These are phyloP conservation scores for Coelinius sp. DNA, from an alignment of 2,888 invertebrate genomes.

Conservation along the genomic window DNA sequence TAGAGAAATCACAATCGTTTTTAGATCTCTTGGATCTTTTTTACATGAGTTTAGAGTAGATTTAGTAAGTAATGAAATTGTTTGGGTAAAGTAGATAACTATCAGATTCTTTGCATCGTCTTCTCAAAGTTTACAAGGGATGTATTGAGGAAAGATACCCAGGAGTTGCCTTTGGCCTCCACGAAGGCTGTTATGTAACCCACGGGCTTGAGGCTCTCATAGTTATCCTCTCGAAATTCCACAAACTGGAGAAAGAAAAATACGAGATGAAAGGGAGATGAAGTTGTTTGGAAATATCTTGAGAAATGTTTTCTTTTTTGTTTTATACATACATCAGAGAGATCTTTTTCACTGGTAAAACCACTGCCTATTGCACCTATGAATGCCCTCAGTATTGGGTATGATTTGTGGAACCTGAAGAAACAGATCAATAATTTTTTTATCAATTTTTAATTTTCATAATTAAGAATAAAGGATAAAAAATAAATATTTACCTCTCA, in stretches of 20 bases:
- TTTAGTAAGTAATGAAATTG: background rate
- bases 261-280: background rate
- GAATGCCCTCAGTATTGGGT: constrained; percentile 56
- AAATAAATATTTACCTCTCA: constrained; percentile 50
- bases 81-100: background rate
- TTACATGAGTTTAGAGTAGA: background rate
- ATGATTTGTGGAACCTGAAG: constrained; percentile 56
- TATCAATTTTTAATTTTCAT: too few species aligned
- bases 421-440: too few species aligned
- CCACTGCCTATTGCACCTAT: constrained; percentile 56
- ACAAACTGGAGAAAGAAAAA: constrained; percentile 54
- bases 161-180: constrained; percentile 60
- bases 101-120: constrained; percentile 22
- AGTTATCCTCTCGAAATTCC: constrained; percentile 56
- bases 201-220: constrained; percentile 56
- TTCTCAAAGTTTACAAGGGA: constrained; percentile 53
- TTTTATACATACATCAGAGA: constrained; percentile 60
- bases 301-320: background rate
- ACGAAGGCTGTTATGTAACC: constrained; percentile 57
- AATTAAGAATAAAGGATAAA: background rate
- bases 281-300: constrained; percentile 2
- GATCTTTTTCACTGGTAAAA: constrained; percentile 57
- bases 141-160: constrained; percentile 55
- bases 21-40: background rate
- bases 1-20: constrained; percentile 6